These are phyloP conservation scores for Peromyscus eremicus DNA, from an alignment of 2,797 vertebrate species.

Conservation along the genomic window DNA sequence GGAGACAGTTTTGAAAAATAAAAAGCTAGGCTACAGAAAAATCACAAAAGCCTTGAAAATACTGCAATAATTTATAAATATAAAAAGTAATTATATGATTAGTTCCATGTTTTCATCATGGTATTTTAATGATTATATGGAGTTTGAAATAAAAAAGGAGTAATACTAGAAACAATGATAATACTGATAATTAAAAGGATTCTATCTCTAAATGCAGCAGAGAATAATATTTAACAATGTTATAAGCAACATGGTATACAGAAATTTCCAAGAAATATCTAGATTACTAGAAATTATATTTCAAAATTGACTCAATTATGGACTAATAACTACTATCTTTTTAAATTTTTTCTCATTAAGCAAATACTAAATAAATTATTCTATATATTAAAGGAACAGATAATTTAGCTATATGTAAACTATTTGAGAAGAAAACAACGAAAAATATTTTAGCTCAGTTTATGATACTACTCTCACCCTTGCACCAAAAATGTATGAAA, in stretches of 20 bases:
- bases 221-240: slow-evolving; percentile 11
- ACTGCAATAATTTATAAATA: not conserved
- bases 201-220: not conserved
- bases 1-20: not conserved
- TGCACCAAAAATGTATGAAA: slow-evolving; percentile 34
- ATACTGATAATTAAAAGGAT: not conserved
- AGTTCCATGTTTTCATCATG: not conserved
- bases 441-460: slow-evolving; percentile 28
- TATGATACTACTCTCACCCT: not conserved
- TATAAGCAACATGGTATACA: slow-evolving; percentile 21
- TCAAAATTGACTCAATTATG: slow-evolving; percentile 11
- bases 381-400: not conserved
- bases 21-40: not conserved
- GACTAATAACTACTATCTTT: not conserved
- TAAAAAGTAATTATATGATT: slow-evolving; percentile 34
- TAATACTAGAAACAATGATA: not conserved
- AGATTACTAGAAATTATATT: slow-evolving; percentile 37
- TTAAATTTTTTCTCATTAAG: slow-evolving; percentile 37
- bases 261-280: slow-evolving; percentile 27
- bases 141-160: not conserved
- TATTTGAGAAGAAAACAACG: slow-evolving; percentile 20
- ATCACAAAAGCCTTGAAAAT: slow-evolving; percentile 32
- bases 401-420: slow-evolving; percentile 12
- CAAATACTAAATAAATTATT: slow-evolving; percentile 11
- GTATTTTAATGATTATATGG: not conserved